Evolutionary conservation across 2,113 vertebrate genomes (phyloP), one percentile per base, ranked within the genome.

Genomic region (Benitochromis conjunctus): DNA sequence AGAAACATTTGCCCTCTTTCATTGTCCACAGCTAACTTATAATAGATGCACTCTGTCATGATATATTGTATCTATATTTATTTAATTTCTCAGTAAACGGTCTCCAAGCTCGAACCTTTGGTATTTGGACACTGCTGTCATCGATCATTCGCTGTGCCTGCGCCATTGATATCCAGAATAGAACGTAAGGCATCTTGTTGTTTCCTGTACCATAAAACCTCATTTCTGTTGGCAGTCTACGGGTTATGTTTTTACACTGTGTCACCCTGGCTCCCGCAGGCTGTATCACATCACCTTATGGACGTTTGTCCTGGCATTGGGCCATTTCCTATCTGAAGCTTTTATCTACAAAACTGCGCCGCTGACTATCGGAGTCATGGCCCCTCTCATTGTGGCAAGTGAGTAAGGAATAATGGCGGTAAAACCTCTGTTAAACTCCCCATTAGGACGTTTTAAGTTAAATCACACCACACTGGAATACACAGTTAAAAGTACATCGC

Each of bases 201-300:
- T 46, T 19, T 80, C 7, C 29, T 18, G 29, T 29, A 36, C 5
- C 19, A 2, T 31, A 38, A 66, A 66, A 66, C 38, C 10, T 66
- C 0, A 18, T 86, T 55, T 90, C 13, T 86, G n/a, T 80, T 43
- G n/a, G 12, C 77, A 5, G 14, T 24, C 14, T 77, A 1, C 57
- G 54, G 1, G 46, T 14, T 19, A 9, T 29, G 21, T 31, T 62
- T 48, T 82, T 9, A 84, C 41, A 7, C 11, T 31, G 38, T 85
- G 16, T 56, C 16, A 4, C 11, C 3, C 36, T 66, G 66, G 29
- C 18, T 41, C 19, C 79, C 46, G 48, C 94, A 99, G 99, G 90
- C 96, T 99, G n/a, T 99, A 99, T 92, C 96, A 99, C 93, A 95
- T 99, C 95, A 99, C 98, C 0, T 95, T 99, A 19, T 98, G 97